A percentile compares a stretch with the other conserved stretches of the same genome.
phyloP scores from a whole-genome alignment of 2,113 vertebrate species.

The Pagrus major region DNA sequence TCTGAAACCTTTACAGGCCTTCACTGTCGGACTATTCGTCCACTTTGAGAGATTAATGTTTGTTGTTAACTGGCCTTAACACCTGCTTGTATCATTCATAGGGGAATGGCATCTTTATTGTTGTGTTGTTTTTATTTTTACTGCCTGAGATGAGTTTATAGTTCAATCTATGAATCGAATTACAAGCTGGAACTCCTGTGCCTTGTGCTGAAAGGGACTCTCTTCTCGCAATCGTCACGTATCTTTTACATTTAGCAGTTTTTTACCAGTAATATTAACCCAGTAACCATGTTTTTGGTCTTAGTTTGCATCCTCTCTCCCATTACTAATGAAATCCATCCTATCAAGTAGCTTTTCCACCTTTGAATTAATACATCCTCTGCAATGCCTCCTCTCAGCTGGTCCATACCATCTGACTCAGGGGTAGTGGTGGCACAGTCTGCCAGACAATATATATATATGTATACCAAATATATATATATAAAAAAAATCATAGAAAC shows the following conservation, averaged over 20 bases:
- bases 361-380: slow-evolving; percentile 30
- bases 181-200: slow-evolving; percentile 5
- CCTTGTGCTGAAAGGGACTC: neutral
- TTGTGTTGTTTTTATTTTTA: slow-evolving; percentile 32
- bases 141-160: slow-evolving; percentile 41
- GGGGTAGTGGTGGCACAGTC: neutral
- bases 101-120: slow-evolving; percentile 39
- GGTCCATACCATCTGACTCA: slow-evolving; percentile 26
- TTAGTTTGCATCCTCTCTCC: slow-evolving; percentile 30
- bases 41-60: slow-evolving; percentile 11
- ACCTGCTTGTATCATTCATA: slow-evolving; percentile 29
- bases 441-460: neutral
- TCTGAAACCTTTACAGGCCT: neutral
- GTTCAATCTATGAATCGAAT: slow-evolving; percentile 17
- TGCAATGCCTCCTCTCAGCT: slow-evolving; percentile 24
- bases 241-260: neutral
- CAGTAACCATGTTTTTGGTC: too few relatives aligned
- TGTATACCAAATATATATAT: too few relatives aligned
- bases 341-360: slow-evolving; percentile 5
- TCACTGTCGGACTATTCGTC: neutral
- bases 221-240: neutral
- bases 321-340: slow-evolving; percentile 16
- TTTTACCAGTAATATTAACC: too few relatives aligned
- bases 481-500: too few relatives aligned
- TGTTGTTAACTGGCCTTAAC: slow-evolving; percentile 22